Percentiles rank a stretch among this genome's conserved stretches.
These are phyloP conservation scores for Rhynchomys soricoides DNA, from an alignment of 2,113 vertebrate genomes.

Conservation along the genomic window DNA sequence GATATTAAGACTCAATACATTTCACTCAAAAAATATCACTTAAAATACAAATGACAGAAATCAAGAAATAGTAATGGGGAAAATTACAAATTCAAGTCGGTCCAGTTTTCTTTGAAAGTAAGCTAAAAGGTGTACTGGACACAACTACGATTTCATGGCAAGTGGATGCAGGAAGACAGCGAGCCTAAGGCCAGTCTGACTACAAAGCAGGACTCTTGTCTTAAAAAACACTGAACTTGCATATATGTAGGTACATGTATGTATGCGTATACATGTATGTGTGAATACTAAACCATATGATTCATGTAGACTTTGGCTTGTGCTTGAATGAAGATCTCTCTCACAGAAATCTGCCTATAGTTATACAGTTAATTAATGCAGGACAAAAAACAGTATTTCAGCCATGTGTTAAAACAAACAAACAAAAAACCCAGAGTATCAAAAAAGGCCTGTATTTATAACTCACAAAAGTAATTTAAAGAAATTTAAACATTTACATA, in stretches of 20 bases:
- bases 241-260: not conserved
- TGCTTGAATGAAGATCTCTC: not conserved
- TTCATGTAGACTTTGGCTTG: not conserved
- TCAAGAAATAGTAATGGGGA: not conserved
- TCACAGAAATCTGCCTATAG: not conserved
- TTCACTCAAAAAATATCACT: conserved; percentile 35
- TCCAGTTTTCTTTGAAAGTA: conserved; percentile 53
- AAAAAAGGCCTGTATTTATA: conserved; percentile 31
- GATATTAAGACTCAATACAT: conserved; percentile 30
- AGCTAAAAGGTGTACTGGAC: not conserved
- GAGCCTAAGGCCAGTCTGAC: not conserved
- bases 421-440: not conserved
- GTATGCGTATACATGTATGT: not conserved
- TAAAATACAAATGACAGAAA: conserved; percentile 60
- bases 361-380: not conserved
- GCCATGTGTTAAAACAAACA: not conserved
- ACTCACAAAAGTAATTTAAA: conserved; percentile 29
- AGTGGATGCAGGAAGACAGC: not conserved
- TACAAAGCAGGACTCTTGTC: not conserved
- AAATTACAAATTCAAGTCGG: conserved; percentile 34
- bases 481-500: not conserved
- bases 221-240: not conserved
- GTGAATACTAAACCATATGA: not conserved
- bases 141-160: not conserved
- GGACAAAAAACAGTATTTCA: conserved; percentile 25